These are phyloP conservation scores for Mactromeris polynyma DNA, from an alignment of 2,888 invertebrate genomes.

Conservation along the genomic window DNA sequence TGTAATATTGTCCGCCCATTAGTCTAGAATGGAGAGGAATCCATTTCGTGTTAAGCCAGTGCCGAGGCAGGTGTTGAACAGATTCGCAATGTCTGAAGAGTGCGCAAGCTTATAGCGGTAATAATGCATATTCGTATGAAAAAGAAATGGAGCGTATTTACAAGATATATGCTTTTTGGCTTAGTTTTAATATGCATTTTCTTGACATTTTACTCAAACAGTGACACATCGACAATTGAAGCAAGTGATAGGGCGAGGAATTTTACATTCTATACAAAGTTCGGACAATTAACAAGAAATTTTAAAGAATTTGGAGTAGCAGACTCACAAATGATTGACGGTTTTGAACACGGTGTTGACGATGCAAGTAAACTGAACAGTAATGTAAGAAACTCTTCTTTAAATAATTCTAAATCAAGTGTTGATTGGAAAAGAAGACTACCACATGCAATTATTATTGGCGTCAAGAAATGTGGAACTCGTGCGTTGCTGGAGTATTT, in stretches of 20 bases:
- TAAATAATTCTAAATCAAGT: background rate
- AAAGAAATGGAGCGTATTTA: background rate
- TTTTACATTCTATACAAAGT: background rate
- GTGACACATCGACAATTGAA: background rate
- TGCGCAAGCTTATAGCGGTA: background rate
- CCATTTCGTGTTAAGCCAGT: background rate
- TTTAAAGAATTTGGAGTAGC: background rate
- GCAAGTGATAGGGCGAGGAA: background rate
- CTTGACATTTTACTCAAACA: background rate
- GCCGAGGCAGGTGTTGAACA: background rate
- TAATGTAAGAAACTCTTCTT: background rate
- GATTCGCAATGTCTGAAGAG: background rate
- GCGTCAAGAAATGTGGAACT: slow-evolving; percentile 98
- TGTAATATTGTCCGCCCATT: background rate
- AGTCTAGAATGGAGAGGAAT: background rate
- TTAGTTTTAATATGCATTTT: background rate
- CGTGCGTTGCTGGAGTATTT: slow-evolving; percentile 96
- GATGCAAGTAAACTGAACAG: background rate
- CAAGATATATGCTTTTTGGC: background rate
- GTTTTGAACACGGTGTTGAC: background rate
- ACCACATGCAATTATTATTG: slow-evolving; percentile 96
- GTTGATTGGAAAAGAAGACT: slow-evolving; percentile 86
- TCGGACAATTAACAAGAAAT: background rate
- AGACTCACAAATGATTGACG: background rate
- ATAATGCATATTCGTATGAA: slow-evolving; percentile 4